These are phyloP conservation scores for Cheirogaleus medius DNA, from an alignment of 2,113 vertebrate species.

Conservation along the genomic window DNA sequence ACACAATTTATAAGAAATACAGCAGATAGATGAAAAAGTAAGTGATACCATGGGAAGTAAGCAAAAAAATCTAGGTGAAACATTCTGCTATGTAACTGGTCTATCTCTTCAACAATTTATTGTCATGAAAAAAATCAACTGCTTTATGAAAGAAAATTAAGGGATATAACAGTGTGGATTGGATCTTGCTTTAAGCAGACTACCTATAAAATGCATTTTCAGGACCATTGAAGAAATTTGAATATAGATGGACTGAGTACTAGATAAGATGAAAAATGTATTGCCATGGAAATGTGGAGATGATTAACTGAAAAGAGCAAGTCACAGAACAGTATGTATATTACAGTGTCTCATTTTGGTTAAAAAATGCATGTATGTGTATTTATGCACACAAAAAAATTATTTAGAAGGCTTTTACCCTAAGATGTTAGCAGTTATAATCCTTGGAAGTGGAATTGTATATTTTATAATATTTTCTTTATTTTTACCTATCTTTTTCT, in stretches of 20 bases:
- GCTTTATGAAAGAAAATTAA: not conserved
- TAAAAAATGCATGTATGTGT: not conserved
- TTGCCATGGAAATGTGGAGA: not conserved
- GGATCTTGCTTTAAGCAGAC: slow-evolving; percentile 8
- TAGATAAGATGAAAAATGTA: not conserved
- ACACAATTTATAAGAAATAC: not conserved
- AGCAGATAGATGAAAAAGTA: not conserved
- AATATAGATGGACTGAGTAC: not conserved
- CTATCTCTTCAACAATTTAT: not conserved
- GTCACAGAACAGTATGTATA: not conserved
- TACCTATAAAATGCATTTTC: not conserved
- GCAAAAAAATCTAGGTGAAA: not conserved
- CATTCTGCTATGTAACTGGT: not conserved
- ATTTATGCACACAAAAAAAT: not conserved
- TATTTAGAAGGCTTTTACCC: not conserved
- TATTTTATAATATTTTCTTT: not conserved
- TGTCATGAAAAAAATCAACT: not conserved
- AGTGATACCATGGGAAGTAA: not conserved
- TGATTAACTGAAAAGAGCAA: slow-evolving; percentile 8
- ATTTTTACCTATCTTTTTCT: not conserved
- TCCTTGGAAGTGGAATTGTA: not conserved
- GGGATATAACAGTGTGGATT: not conserved
- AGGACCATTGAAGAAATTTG: not conserved
- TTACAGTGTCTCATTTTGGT: not conserved
- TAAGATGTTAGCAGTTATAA: not conserved